phyloP scores from a whole-genome alignment of 2,797 vertebrate genomes.

The Ctenosaura bakeri region DNA sequence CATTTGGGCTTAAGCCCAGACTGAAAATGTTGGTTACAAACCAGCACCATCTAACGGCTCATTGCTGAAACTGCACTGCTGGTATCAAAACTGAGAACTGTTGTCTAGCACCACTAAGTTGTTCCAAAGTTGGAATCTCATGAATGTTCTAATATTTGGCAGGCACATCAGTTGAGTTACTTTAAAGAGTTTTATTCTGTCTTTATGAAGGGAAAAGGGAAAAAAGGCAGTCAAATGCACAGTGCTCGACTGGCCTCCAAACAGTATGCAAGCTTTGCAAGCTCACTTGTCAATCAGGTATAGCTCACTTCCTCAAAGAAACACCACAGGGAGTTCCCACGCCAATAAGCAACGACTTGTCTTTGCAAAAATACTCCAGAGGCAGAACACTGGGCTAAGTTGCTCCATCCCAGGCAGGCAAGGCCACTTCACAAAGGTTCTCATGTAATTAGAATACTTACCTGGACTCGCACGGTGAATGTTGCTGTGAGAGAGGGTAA shows the following conservation, averaged over 20 bases:
- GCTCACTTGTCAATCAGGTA: background rate
- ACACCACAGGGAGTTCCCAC: background rate
- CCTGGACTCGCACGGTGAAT: no score
- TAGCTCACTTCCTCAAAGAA: background rate
- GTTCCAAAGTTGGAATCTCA: background rate
- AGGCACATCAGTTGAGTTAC: background rate
- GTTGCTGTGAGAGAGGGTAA: no score
- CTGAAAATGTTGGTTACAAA: slow-evolving; percentile 67
- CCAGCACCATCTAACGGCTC: slow-evolving; percentile 74
- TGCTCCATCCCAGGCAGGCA: background rate
- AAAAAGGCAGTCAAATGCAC: background rate
- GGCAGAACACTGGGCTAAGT: background rate
- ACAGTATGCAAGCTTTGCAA: background rate
- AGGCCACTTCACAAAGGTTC: background rate
- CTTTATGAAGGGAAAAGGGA: background rate
- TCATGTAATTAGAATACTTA: no score
- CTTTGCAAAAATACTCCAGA: background rate
- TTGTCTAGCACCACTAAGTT: background rate
- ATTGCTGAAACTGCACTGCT: slow-evolving; percentile 56
- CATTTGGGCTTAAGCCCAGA: slow-evolving; percentile 6
- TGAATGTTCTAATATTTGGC: background rate
- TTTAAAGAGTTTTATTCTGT: background rate
- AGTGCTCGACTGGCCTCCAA: background rate
- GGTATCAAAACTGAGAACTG: background rate
- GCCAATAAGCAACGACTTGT: background rate